phyloP scores from a whole-genome alignment of 2,888 invertebrate species.

The Plagiodera versicolora region DNA sequence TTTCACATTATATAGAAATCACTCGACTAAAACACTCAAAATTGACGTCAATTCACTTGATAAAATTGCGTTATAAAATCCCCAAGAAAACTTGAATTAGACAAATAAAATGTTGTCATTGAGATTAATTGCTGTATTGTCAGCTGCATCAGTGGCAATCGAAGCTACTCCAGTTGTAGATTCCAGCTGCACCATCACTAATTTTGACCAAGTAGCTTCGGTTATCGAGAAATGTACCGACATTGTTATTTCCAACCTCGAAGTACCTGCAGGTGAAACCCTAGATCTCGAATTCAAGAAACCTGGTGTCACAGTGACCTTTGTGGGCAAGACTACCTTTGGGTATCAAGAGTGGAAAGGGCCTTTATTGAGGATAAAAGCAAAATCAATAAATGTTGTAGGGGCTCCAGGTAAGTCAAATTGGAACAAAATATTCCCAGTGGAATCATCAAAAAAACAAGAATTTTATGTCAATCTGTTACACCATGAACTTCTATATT shows the following conservation, averaged over 20 bases:
- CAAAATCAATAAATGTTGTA: slow-evolving; percentile 1
- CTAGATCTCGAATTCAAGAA: slow-evolving; percentile 9
- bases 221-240: slow-evolving; percentile 13
- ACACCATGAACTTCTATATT: too few relatives aligned
- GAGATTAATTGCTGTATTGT: not conserved
- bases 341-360: slow-evolving; percentile 15
- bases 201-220: slow-evolving; percentile 9
- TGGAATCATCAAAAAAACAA: too few relatives aligned
- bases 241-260: slow-evolving; percentile 9
- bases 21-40: not conserved
- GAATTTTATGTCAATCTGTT: too few relatives aligned
- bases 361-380: slow-evolving; percentile 14
- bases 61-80: not conserved
- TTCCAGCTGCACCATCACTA: slow-evolving; percentile 10
- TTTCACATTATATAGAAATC: not conserved
- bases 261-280: slow-evolving; percentile 17
- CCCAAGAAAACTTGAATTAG: not conserved
- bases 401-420: slow-evolving; percentile 6
- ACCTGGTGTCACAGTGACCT: slow-evolving; percentile 14
- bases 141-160: not conserved
- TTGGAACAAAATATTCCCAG: not conserved
- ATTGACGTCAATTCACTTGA: not conserved
- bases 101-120: not conserved
- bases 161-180: not conserved
- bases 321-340: slow-evolving; percentile 16